Conservation (phyloP, 30 jellyfish, hydroid and myxozoan genomes). For the Chironex yamaguchii region DNA sequence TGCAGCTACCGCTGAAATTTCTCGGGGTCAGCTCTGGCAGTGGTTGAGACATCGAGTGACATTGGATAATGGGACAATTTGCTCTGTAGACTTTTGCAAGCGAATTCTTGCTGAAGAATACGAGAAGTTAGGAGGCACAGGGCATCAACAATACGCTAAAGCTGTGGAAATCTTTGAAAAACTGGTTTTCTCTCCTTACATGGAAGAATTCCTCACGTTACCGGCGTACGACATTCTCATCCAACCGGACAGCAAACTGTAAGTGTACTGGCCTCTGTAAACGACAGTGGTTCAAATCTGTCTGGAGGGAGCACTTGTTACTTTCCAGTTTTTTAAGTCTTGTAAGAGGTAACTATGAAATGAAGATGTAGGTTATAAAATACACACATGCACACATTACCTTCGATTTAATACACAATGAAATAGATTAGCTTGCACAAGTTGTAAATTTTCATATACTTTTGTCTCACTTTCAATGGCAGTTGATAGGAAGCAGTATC, state of each 20-base stretch:
- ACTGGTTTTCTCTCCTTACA: constrained; percentile 69
- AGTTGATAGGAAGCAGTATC: too few relatives aligned
- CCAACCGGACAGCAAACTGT: constrained; percentile 70
- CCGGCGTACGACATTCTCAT: constrained; percentile 79
- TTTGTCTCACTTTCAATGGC: too few relatives aligned
- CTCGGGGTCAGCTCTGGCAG: constrained; percentile 96
- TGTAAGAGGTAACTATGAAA: too few relatives aligned
- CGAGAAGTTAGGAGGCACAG: constrained; percentile 89
- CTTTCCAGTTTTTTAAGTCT: too few relatives aligned
- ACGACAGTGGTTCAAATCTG: too few relatives aligned
- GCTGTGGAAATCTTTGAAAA: constrained; percentile 63
- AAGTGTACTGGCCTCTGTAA: too few relatives aligned
- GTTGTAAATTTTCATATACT: too few relatives aligned
- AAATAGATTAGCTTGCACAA: too few relatives aligned
- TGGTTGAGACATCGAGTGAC: constrained; percentile 76
- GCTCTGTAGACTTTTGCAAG: constrained; percentile 69
- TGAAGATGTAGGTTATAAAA: too few relatives aligned
- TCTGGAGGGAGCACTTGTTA: too few relatives aligned
- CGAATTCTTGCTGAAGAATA: constrained; percentile 68
- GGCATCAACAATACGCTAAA: constrained; percentile 64
- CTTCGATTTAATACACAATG: too few relatives aligned
- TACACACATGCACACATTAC: too few relatives aligned
- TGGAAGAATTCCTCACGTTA: constrained; percentile 79
- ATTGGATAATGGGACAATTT: constrained; percentile 81
- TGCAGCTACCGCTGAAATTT: constrained; percentile 98